Evolutionary conservation across 2,888 invertebrate genomes (phyloP).

Genomic region (Imbricaverruca yamaguchii): DNA sequence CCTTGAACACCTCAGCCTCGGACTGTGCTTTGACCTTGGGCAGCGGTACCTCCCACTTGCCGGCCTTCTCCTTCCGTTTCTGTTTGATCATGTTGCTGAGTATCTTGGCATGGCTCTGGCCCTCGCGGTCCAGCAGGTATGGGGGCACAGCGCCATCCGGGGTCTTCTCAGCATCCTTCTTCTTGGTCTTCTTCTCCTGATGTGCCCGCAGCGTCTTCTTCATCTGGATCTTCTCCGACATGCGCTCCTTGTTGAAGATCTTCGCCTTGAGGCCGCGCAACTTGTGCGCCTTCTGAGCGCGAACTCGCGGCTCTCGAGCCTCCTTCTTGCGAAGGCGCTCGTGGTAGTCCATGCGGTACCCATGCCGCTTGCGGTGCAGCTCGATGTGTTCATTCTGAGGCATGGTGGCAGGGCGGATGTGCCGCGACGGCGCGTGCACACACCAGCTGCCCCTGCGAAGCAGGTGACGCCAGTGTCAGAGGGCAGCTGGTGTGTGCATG

Average conservation of each 20-base stretch:
- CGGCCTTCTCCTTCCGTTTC: slow-evolving; percentile 98
- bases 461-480: background rate
- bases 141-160: slow-evolving; percentile 90
- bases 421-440: background rate
- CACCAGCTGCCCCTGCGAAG: slow-evolving; percentile 16
- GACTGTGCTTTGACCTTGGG: slow-evolving; percentile 96
- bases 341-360: slow-evolving; percentile 93
- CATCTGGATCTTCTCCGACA: slow-evolving; percentile 98
- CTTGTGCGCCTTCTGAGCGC: slow-evolving; percentile 81
- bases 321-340: slow-evolving; percentile 92
- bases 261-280: slow-evolving; percentile 95
- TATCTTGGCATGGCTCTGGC: slow-evolving; percentile 87
- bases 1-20: slow-evolving; percentile 93
- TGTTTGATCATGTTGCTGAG: slow-evolving; percentile 99
- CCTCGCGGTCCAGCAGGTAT: slow-evolving; percentile 94
- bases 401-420: slow-evolving; percentile 48
- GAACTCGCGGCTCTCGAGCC: slow-evolving; percentile 86
- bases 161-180: slow-evolving; percentile 67
- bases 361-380: slow-evolving; percentile 90
- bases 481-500: background rate
- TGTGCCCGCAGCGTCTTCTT: slow-evolving; percentile 97
- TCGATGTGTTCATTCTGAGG: slow-evolving; percentile 99
- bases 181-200: slow-evolving; percentile 85
- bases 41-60: slow-evolving; percentile 99
- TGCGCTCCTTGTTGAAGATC: slow-evolving; percentile 89